Percentiles rank a stretch among this genome's conserved stretches.
These are phyloP conservation scores for Diaperis boleti DNA, from an alignment of 2,888 invertebrate genomes.

Conservation along the genomic window DNA sequence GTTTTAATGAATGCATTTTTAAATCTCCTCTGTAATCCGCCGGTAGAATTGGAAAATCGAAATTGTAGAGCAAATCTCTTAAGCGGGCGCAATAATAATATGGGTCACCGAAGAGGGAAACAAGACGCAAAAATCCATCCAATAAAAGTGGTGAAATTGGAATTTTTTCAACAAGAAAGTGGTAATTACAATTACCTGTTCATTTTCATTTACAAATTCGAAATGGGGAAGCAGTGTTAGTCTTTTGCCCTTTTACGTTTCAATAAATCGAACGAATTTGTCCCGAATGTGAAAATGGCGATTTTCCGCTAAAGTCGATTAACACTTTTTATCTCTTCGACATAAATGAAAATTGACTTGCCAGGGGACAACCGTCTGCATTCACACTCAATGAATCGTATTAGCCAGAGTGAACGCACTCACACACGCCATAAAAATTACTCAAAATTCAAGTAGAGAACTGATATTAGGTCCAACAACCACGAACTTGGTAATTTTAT, in stretches of 20 bases:
- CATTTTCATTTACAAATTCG: neutral
- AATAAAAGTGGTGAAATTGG: too few relatives aligned
- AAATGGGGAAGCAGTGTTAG: neutral
- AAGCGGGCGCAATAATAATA: conserved; percentile 15
- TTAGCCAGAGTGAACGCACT: neutral
- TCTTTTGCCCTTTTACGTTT: neutral
- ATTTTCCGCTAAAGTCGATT: conserved; percentile 15
- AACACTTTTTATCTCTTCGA: conserved; percentile 1
- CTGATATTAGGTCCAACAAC: too few relatives aligned
- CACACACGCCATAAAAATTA: neutral
- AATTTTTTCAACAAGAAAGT: too few relatives aligned
- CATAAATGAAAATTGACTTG: conserved; percentile 18
- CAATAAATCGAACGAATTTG: conserved; percentile 5
- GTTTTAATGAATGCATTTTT: conserved; percentile 29
- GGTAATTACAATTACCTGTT: neutral
- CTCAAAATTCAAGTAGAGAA: too few relatives aligned
- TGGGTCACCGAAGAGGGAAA: conserved; percentile 18
- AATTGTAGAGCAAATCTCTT: conserved; percentile 20
- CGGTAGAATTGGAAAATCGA: conserved; percentile 15
- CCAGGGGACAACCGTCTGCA: conserved; percentile 7
- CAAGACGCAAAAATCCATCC: conserved; percentile 10
- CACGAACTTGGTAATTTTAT: too few relatives aligned
- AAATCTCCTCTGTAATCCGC: conserved; percentile 12
- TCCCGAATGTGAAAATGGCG: neutral
- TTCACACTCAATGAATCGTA: conserved; percentile 1